phyloP scores from a whole-genome alignment of 2,113 vertebrate species.

The Pygoscelis antarcticus region DNA sequence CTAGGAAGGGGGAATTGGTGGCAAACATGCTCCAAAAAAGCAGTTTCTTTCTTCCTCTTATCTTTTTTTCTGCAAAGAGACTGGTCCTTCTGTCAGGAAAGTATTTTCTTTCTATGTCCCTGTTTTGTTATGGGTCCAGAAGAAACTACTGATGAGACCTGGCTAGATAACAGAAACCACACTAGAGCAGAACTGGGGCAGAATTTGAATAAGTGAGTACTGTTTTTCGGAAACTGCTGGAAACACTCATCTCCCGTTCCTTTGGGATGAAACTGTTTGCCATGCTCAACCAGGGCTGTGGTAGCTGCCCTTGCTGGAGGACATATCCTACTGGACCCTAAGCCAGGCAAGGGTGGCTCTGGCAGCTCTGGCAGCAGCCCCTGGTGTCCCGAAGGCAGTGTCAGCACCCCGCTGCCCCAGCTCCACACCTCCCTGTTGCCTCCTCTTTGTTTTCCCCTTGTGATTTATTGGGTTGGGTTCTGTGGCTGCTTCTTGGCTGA shows the following conservation, averaged over 20 bases:
- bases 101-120: not conserved
- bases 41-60: not conserved
- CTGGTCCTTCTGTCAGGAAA: not conserved
- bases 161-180: not conserved
- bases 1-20: not conserved
- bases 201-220: not conserved
- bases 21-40: not conserved
- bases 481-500: not conserved
- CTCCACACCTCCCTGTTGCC: not conserved
- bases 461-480: conserved; percentile 32
- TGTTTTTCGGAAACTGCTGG: not conserved
- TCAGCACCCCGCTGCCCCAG: not conserved
- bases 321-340: not conserved
- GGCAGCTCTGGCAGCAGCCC: not conserved
- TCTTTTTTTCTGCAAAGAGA: not conserved
- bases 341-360: not conserved
- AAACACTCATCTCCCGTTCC: not conserved
- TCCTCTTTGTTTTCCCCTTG: not conserved
- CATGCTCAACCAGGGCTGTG: not conserved
- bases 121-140: not conserved
- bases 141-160: not conserved
- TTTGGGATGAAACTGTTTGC: not conserved
- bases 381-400: accelerated
- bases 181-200: not conserved
- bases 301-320: not conserved